Base-by-base conservation (phyloP, 2,888 invertebrate species). In the Periphyllus acericola region DNA sequence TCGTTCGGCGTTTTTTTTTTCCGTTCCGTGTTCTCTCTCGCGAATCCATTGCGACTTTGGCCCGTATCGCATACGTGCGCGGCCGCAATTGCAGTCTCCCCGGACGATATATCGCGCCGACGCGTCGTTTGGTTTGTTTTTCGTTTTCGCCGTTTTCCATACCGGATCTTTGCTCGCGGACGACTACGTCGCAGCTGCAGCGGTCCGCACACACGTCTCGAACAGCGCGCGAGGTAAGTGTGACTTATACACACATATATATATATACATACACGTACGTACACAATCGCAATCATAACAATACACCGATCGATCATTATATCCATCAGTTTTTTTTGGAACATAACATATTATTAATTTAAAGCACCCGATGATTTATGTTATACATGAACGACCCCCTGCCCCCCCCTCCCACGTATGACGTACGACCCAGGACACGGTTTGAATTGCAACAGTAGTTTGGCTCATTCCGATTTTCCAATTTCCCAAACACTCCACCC, bases 401-500 rank as follows among this genome's bases (percentile, higher is more conserved):
- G 19, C 17, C 17, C 17, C 4, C 29, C 3, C 71, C 52, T 36
- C 0, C 34, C 34, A 46, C 72, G 17, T 29, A 74, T 29, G 29
- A 32, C 29, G 36, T 60, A 60, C 52, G 19, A 4, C 60, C 60
- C 74, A 34, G 76, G 40, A 76, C 84, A 66, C 76, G 84, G 84
- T 84, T 84, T 84, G 84, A 84, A 84, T 84, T 76, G 29, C 66
- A 68, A 76, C 84, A 34, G n/a, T 76, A 46, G 76, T 84, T 76
- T 76, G 66, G 76, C 76, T 84, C 84, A 84, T 84, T 84, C 84
- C 84, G 76, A 76, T 76, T 66, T 76, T 84, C 84, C 40, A 76
- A 76, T 19, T 46, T 0, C 8, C 11, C 72, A n/a, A n/a, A n/a
- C n/a, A n/a, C n/a, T n/a, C 60, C 36, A 29, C 60, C 4, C 40